Evolutionary conservation across 2,113 vertebrate genomes (phyloP).

Genomic region (Aldabrachelys gigantea): DNA sequence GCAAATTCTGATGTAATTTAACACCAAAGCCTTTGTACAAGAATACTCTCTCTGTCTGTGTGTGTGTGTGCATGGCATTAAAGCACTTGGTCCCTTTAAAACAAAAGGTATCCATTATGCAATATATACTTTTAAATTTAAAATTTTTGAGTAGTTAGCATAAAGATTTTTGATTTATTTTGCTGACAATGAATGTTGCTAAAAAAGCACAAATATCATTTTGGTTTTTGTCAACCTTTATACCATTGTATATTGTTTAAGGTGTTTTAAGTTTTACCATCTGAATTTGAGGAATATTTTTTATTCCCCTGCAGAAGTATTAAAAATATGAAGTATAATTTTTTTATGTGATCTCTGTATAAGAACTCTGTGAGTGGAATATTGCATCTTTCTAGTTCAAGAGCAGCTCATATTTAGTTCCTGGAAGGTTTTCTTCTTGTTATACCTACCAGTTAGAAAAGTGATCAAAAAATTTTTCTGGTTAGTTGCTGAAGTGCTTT

Average conservation of each 20-base stretch:
- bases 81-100: rapidly evolving
- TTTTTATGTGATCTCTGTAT: background rate
- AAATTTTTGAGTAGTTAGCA: background rate
- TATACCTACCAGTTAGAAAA: background rate
- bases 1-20: background rate
- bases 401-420: background rate
- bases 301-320: background rate
- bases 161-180: background rate
- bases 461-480: background rate
- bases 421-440: background rate
- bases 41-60: background rate
- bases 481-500: background rate
- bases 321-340: background rate
- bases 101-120: background rate
- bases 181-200: background rate
- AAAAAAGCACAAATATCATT: background rate
- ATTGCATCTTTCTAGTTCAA: background rate
- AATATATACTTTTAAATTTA: background rate
- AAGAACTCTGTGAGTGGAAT: background rate
- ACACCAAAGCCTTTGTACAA: background rate
- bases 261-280: background rate
- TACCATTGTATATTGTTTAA: background rate
- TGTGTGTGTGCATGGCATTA: background rate
- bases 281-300: background rate
- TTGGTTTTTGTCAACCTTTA: background rate